Evolutionary conservation across 1,140 invertebrate species (phyloP), one percentile per base, ranked within the genome.

Genomic region (Epicauta chinensis): DNA sequence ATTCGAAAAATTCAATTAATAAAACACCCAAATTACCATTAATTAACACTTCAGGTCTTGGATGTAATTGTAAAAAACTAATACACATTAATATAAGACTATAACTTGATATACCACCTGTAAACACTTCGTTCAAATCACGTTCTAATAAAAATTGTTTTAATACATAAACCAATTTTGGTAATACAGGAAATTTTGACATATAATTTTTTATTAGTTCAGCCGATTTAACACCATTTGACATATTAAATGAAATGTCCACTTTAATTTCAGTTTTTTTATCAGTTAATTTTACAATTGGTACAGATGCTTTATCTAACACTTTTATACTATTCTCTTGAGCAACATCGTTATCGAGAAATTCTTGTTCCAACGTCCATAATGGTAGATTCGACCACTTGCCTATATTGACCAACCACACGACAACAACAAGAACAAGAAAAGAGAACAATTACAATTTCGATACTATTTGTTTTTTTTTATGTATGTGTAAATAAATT

Each of bases 221-320:
- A 2, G 93, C 95, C 65, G 93, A 96, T 76, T 91, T 91, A 11
- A 96, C 87, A 32, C 93, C 93, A 73, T 91, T 96, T 66, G 82
- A 89, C 90, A 96, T 96, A 72, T 97, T 98, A 76, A 98, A 98
- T 65, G 93, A 97, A 67, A 99, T 98, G 75, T 99, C 96, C 59
- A 97, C 91, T 71, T 83, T 84, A 40, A 98, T 88, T 58, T 95
- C 91, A 31, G 93, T 95, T 68, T 87, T 83, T 56, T 85, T 85
- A 74, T 99, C 95, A n/a, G 90, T 95, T 65, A 98, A 78, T 77
- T 98, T 98, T 23, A 98, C 88, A 62, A 98, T 98, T 59, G 96
- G 95, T 60, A 98, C 94, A 15, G 93, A 93, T 50, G 96, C 95
- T 76, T 94, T 96, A 71, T 97, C 93, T 55, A 98, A 78, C 60